These are phyloP conservation scores for Aulostomus chinensis DNA, from an alignment of 2,797 vertebrate genomes.

Conservation along the genomic window DNA sequence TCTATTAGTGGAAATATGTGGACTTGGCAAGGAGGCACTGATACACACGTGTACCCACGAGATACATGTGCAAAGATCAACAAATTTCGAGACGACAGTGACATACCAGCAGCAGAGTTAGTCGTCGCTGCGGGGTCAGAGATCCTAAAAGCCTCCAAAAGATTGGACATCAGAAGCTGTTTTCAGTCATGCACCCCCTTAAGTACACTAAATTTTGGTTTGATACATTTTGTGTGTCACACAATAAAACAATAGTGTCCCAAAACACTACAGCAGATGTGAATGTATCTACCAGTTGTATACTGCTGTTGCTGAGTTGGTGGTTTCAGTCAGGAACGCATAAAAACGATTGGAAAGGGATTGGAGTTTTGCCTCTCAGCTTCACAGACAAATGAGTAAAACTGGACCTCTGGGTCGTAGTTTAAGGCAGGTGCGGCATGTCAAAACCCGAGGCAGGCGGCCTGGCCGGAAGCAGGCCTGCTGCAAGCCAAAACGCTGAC, in stretches of 20 bases:
- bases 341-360: conserved; percentile 32
- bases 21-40: conserved; percentile 8
- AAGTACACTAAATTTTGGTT: conserved; percentile 68
- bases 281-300: conserved; percentile 61
- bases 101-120: conserved; percentile 38
- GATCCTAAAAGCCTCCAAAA: conserved; percentile 41
- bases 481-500: conserved; percentile 34
- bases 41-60: too few relatives aligned
- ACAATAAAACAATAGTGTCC: conserved; percentile 69
- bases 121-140: conserved; percentile 38
- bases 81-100: conserved; percentile 39
- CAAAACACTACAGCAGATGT: conserved; percentile 71
- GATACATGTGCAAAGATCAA: too few relatives aligned
- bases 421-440: conserved; percentile 66
- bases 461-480: conserved; percentile 47
- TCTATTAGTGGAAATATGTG: too few relatives aligned
- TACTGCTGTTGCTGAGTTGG: conserved; percentile 45
- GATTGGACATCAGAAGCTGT: conserved; percentile 56
- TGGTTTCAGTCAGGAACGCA: conserved; percentile 64
- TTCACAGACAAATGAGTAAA: conserved; percentile 63
- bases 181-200: conserved; percentile 68
- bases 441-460: conserved; percentile 13
- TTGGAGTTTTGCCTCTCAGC: conserved; percentile 42
- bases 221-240: conserved; percentile 74
- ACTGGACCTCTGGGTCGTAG: conserved; percentile 51